A percentile compares a stretch with the other conserved stretches of the same genome.
Evolutionary conservation across 53 echinoderm and acorn worm species (phyloP).

Genomic region (Zoroaster sp.): DNA sequence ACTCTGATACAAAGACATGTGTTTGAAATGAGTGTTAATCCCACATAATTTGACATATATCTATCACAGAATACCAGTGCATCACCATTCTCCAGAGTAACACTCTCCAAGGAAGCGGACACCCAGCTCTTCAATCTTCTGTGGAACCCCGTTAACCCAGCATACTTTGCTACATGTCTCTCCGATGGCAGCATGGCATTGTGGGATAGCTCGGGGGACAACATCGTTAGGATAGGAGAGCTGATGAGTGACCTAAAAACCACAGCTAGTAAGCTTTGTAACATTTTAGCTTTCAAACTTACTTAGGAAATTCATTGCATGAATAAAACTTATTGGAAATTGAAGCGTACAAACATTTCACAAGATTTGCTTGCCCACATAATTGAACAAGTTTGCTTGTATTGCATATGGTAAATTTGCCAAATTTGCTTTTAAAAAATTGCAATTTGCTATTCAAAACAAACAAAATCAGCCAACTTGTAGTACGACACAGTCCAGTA

Average conservation of each 20-base stretch:
- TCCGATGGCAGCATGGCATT: slow-evolving; percentile 72
- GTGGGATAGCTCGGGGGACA: slow-evolving; percentile 65
- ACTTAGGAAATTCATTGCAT: background rate
- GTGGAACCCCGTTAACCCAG: slow-evolving; percentile 77
- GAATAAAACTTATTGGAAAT: too few species aligned
- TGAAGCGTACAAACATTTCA: too few species aligned
- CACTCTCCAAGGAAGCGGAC: slow-evolving; percentile 57
- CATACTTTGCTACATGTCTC: slow-evolving; percentile 75
- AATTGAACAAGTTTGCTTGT: too few species aligned
- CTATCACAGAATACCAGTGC: slow-evolving; percentile 37
- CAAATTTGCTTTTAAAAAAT: too few species aligned
- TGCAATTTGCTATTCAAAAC: too few species aligned
- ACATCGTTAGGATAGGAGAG: slow-evolving; percentile 9
- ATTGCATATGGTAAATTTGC: too few species aligned
- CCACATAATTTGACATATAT: too few species aligned
- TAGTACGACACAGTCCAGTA: too few species aligned
- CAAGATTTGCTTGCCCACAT: too few species aligned
- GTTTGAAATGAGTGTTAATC: too few species aligned
- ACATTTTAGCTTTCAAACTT: background rate
- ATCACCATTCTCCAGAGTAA: slow-evolving; percentile 51
- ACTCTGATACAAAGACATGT: too few species aligned
- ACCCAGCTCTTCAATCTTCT: slow-evolving; percentile 63
- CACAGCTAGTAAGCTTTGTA: slow-evolving; percentile 70
- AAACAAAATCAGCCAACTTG: too few species aligned
- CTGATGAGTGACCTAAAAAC: slow-evolving; percentile 44